Conservation (phyloP, 1,140 invertebrate species). For the Tyrophagus putrescentiae region DNA sequence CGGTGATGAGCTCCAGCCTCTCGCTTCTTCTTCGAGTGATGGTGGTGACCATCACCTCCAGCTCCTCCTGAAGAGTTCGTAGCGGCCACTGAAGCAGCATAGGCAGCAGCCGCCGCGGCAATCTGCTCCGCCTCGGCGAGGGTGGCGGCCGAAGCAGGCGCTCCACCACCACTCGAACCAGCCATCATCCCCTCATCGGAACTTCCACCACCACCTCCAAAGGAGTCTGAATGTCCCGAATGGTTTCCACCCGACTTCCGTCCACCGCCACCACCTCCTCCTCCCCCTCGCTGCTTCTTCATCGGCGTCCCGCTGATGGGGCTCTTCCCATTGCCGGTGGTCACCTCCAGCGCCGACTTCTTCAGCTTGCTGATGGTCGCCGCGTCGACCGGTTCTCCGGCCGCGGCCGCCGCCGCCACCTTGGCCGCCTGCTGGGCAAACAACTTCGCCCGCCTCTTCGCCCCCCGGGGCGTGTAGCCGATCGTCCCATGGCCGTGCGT, state of each 20-base stretch:
- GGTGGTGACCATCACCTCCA: background rate
- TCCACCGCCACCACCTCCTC: background rate
- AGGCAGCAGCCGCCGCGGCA: slow-evolving; percentile 3
- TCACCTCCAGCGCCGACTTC: background rate
- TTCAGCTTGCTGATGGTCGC: background rate
- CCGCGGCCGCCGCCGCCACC: background rate
- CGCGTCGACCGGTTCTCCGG: background rate
- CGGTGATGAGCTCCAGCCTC: no score
- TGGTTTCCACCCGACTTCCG: background rate
- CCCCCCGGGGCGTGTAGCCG: slow-evolving; percentile 8
- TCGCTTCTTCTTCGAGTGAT: no score
- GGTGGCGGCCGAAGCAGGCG: background rate
- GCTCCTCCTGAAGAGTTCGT: background rate
- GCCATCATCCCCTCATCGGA: no score
- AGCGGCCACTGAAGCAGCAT: background rate
- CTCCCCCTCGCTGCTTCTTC: slow-evolving; percentile 3
- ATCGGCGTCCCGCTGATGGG: slow-evolving; percentile 9
- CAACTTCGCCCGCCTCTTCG: background rate
- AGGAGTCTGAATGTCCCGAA: background rate
- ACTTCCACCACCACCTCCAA: background rate
- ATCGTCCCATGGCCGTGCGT: slow-evolving; percentile 40
- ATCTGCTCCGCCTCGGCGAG: background rate
- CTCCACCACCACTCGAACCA: no score
- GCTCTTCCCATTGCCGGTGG: slow-evolving; percentile 2
- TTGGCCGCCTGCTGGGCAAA: background rate